These are phyloP conservation scores for Limenitis camilla DNA, from an alignment of 2,888 invertebrate species.

Conservation along the genomic window DNA sequence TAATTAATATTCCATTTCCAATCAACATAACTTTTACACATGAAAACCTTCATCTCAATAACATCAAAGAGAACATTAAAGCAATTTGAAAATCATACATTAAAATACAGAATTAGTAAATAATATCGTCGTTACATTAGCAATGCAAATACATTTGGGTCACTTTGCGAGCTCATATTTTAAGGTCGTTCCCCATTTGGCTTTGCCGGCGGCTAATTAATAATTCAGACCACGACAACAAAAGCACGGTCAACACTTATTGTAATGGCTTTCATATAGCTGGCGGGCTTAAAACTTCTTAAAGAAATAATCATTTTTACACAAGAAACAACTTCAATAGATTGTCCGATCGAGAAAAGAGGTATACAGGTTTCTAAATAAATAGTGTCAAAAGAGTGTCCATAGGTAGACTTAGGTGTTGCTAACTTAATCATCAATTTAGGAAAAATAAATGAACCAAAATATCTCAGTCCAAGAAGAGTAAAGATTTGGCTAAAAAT, in stretches of 20 bases:
- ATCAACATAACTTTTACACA: too few relatives aligned
- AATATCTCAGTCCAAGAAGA: too few relatives aligned
- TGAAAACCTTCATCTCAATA: not conserved
- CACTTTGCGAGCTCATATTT: conserved; percentile 23
- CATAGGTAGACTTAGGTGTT: too few relatives aligned
- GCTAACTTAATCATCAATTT: too few relatives aligned
- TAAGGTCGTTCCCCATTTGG: conserved; percentile 18
- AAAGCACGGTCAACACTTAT: conserved; percentile 20
- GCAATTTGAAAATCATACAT: not conserved
- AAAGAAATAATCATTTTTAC: too few relatives aligned
- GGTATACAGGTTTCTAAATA: too few relatives aligned
- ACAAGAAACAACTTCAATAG: too few relatives aligned
- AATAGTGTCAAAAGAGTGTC: too few relatives aligned
- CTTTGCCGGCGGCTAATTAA: conserved; percentile 20
- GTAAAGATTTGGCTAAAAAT: too few relatives aligned
- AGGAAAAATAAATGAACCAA: too few relatives aligned
- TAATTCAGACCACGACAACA: conserved; percentile 22
- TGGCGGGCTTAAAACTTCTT: conserved; percentile 5
- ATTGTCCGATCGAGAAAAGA: too few relatives aligned
- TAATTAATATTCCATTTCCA: too few relatives aligned
- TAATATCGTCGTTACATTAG: conserved; percentile 15
- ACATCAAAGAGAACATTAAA: not conserved
- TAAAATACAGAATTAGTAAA: conserved; percentile 12
- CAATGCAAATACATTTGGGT: conserved; percentile 24
- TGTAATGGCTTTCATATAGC: conserved; percentile 15